Base-by-base conservation (phyloP, 2,888 invertebrate genomes). In the Nephrotoma appendiculata region DNA sequence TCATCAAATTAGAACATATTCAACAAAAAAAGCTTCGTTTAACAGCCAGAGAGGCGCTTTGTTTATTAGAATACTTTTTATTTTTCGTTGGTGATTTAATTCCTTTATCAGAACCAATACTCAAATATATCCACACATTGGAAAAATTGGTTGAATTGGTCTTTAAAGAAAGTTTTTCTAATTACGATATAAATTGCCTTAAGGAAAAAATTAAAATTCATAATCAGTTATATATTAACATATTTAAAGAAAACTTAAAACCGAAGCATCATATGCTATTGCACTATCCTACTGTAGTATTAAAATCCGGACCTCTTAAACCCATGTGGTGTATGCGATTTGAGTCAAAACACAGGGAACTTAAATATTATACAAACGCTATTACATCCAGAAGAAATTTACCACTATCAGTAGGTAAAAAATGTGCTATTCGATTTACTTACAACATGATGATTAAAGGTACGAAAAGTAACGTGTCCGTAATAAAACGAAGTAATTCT, bases 41-140 rank as follows among this genome's bases (percentile, higher is more conserved):
- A 87, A 88, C 88, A 57, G 87, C 87, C 86, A 84, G 88, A 19
- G 88, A 89, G 88, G 88, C 88, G 87, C 86, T 86, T 42, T 71
- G 86, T 86, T 88, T 89, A 52, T 42, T 88, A 11, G 42, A 86
- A 44, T 44, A 44, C 44, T 44, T 44, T 44, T 44, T n/a, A 31
- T 44, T 44, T 44, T 44, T 7, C 9, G 9, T 44, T 44, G 44
- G 44, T 9, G 44, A 44, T 44, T 44, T 44, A 44, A 44, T 44
- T 44, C 44, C 44, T 44, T 44, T 31, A 31, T 31, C 31, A 31
- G 31, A 31, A 31, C 44, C 44, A 44, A 44, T 44, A 44, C 6
- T 44, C 6, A 9, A 2, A 44, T 44, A 44, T 9, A 44, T 44
- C 6, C 6, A 44, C 9, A 44, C 44, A 44, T 44, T 44, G 9